Base-by-base conservation (phyloP, 2,888 invertebrate genomes). In the Allophyes oxyacanthae region DNA sequence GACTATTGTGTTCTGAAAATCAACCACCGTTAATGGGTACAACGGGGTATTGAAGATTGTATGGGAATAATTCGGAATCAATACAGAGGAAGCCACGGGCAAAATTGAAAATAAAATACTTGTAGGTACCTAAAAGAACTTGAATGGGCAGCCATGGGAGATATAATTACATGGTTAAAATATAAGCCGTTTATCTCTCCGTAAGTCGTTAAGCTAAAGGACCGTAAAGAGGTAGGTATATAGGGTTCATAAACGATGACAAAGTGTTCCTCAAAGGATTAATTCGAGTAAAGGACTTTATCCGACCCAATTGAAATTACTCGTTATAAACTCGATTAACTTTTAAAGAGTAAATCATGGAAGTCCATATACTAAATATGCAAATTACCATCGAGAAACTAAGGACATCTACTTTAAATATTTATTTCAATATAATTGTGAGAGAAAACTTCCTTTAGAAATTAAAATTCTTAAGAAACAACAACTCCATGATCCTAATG, bases 301-400 rank as follows among this genome's bases (percentile, higher is more conserved):
- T 26, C n/a, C 13, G 9, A n/a, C 13, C 15, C 15, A 11, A 42
- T 45, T 45, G 13, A 30, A 34, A 25, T 32, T 6, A 37, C 20
- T 56, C 7, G 43, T 14, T 9, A 32, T 32, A 11, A 56, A 32
- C 28, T 26, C 9, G 34, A 43, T 40, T 13, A 20, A 40, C 7
- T 7, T 56, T n/a, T 1, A 14, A 7, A 8, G 8, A 13, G 26
- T 9, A 25, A 37, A 30, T 11, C 13, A 34, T 46, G 33, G 10
- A 43, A 15, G 25, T 13, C 40, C 49, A 46, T 54, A 42, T 28
- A 41, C 9, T 49, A 25, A n/a, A 38, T 34, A 59, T 65, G 59
- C 59, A 53, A 49, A 64, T 20, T 20, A 20, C 4, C 2, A 20
- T 55, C 15, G 20, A 32, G 25, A 36, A 20, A 36, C n/a, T 66